A percentile compares a stretch with the other conserved stretches of the same genome.
Evolutionary conservation across 37 sponge, comb jelly and placozoan genomes (phyloP).

Genomic region (Chondrilla cf. caribensis): DNA sequence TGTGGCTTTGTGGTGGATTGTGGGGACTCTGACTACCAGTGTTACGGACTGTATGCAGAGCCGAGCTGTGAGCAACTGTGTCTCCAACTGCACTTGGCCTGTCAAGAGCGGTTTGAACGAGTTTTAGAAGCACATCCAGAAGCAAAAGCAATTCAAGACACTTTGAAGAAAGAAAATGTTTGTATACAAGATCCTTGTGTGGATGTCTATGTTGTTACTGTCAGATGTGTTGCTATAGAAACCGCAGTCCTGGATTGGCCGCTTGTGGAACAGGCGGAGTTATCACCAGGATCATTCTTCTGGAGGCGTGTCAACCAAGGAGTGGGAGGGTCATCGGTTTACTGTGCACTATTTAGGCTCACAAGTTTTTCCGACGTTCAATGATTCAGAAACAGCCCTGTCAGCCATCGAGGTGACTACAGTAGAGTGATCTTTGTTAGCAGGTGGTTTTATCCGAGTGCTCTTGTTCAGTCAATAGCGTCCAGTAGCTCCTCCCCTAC

Average conservation of each 20-base stretch:
- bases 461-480: too few relatives aligned
- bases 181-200: neutral
- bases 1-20: slow-evolving; percentile 25
- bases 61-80: slow-evolving; percentile 68
- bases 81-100: slow-evolving; percentile 70
- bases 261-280: neutral
- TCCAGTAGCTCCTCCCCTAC: neutral
- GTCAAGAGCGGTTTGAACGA: slow-evolving; percentile 47
- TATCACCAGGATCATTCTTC: neutral
- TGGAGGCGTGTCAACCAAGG: neutral
- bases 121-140: slow-evolving; percentile 6
- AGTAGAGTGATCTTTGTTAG: too few relatives aligned
- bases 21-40: slow-evolving; percentile 26
- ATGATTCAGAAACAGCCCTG: neutral
- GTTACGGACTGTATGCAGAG: slow-evolving; percentile 67
- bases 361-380: neutral
- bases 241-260: neutral
- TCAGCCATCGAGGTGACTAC: neutral
- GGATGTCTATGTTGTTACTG: neutral
- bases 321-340: neutral
- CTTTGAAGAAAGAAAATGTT: neutral
- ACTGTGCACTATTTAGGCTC: neutral
- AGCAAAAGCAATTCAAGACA: neutral
- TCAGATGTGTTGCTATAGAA: neutral
- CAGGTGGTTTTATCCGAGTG: too few relatives aligned